Evolutionary conservation across 2,113 vertebrate species (phyloP), one percentile per base, ranked within the genome.

Genomic region (Leuciscus idus): DNA sequence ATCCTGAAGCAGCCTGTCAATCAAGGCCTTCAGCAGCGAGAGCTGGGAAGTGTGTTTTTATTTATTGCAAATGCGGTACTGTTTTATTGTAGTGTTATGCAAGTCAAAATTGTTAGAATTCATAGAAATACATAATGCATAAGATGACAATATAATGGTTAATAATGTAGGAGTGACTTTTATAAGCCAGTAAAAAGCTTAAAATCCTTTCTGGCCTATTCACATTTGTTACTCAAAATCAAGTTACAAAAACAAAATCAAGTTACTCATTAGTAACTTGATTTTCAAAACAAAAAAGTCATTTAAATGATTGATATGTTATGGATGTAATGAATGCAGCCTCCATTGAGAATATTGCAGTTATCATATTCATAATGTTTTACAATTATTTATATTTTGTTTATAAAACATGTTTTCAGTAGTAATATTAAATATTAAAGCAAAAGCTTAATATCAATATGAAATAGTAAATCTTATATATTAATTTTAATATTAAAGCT

Each of bases 21-120:
- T 96, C 91, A 98, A 93, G 9, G 94, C 92, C 91, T 95, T 96
- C 93, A 98, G 92, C 91, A 97, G 85, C 23, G 92, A 93, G 55
- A 98, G 92, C 97, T 98, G 90, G 61, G 81, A 72, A 62, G 55
- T 4, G 52, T 7, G 4, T 6, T 39, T 75, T 57, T 50, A 36
- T 48, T 74, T 48, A 75, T 46, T 76, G 26, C 6, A 28, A 50
- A 76, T 50, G 12, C 23, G 68, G 21, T 23, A 6, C 5, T 46
- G n/a, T 91, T 87, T 8, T 55, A 86, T 89, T 89, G 43, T 30
- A 73, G 59, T 70, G 85, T 59, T 17, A 10, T 39, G 21, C 23
- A 19, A 64, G 88, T 5, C 73, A 81, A 30, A 76, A 52, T 59
- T 0, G 21, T 12, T 43, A 11, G 33, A 72, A 72, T n/a, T 43